Percentiles rank a stretch among this genome's conserved stretches.
Evolutionary conservation across 2,113 vertebrate species (phyloP).

Genomic region (Pangasianodon hypophthalmus): DNA sequence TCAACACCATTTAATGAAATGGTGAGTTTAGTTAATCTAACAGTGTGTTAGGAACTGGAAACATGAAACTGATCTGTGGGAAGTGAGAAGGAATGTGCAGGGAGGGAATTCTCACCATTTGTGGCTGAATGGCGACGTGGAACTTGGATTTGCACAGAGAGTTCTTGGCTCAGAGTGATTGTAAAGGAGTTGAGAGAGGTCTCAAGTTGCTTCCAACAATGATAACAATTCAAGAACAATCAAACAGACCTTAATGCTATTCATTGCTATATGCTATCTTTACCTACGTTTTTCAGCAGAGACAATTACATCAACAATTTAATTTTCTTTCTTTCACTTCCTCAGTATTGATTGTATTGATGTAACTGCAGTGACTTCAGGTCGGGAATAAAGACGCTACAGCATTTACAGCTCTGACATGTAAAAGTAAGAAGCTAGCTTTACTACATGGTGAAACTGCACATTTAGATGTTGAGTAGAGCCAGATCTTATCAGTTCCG

Average conservation of each 20-base stretch:
- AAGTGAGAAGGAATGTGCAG: slow-evolving; percentile 27
- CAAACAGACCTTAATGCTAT: background rate
- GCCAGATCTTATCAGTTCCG: slow-evolving; percentile 2
- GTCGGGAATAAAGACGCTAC: background rate
- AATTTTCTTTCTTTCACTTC: background rate
- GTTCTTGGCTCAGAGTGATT: background rate
- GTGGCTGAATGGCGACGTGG: background rate
- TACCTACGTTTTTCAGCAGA: background rate
- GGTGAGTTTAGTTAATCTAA: background rate
- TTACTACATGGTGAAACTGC: background rate
- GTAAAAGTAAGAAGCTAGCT: background rate
- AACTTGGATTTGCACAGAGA: background rate
- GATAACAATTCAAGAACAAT: background rate
- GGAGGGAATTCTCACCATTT: slow-evolving; percentile 32
- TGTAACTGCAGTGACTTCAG: background rate
- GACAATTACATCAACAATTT: no score
- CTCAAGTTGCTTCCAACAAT: background rate
- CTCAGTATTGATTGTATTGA: background rate
- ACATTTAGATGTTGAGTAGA: slow-evolving; percentile 20
- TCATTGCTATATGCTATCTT: background rate
- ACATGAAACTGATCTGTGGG: background rate
- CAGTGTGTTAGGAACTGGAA: background rate
- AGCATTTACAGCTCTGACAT: background rate
- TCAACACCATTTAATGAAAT: background rate
- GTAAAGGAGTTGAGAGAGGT: background rate